Percentiles rank a stretch among this genome's conserved stretches.
phyloP scores from a whole-genome alignment of 2,113 vertebrate species.

The Vulpes ferrilata region DNA sequence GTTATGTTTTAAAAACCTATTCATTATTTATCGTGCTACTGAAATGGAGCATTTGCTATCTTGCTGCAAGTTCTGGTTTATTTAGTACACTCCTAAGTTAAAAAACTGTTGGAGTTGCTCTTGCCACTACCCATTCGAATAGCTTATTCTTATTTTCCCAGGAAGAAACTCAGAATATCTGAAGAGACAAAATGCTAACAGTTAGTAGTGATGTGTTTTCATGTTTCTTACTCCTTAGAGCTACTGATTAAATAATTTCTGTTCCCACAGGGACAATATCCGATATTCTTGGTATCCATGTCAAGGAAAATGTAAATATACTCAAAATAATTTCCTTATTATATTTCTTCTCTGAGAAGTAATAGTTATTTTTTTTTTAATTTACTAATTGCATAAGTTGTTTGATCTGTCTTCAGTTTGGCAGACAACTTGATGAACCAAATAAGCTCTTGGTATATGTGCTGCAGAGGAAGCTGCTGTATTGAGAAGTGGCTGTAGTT shows the following conservation, averaged over 20 bases:
- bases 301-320: neutral
- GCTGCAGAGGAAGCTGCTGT: neutral
- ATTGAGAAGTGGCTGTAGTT: neutral
- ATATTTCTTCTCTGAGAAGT: slow-evolving; percentile 18
- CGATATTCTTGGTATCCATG: neutral
- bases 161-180: neutral
- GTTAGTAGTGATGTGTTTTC: neutral
- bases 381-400: neutral
- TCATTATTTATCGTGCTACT: slow-evolving; percentile 2
- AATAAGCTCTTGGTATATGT: neutral
- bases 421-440: neutral
- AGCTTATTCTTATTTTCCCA: slow-evolving; percentile 8
- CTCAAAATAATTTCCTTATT: slow-evolving; percentile 66
- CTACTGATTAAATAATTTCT: neutral
- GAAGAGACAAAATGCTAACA: slow-evolving; percentile 4
- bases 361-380: slow-evolving; percentile 39
- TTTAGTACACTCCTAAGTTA: neutral
- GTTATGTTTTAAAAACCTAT: neutral
- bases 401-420: slow-evolving; percentile 21
- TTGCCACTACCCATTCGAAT: neutral
- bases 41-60: neutral
- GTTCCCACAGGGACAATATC: neutral
- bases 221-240: slow-evolving; percentile 38
- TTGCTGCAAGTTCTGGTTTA: neutral
- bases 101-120: neutral